phyloP scores from a whole-genome alignment of 2,113 vertebrate species.

The Istiophorus platypterus region DNA sequence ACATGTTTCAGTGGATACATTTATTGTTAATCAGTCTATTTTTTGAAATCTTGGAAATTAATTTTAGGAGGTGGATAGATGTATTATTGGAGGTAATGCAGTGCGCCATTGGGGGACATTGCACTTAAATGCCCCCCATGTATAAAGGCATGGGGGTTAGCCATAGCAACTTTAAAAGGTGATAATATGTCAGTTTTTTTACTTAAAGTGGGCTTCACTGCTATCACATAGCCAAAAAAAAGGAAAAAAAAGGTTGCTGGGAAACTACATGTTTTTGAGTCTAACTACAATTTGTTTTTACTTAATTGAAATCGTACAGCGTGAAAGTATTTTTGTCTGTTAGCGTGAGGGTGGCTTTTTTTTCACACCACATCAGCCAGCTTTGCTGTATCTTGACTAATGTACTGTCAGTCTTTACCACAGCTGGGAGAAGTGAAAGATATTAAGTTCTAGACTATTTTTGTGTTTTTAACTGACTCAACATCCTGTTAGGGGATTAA shows the following conservation, averaged over 20 bases:
- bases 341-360: not conserved
- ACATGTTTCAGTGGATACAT: no score
- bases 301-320: not conserved
- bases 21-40: no score
- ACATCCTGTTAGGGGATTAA: slow-evolving; percentile 26
- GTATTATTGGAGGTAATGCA: no score
- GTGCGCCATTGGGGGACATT: no score
- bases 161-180: not conserved
- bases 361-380: not conserved
- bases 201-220: not conserved
- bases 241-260: no score
- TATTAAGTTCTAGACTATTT: not conserved
- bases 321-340: not conserved
- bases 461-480: not conserved
- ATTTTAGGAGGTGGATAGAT: no score
- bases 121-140: not conserved
- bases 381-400: not conserved
- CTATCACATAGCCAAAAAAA: not conserved
- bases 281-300: not conserved
- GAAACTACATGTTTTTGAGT: not conserved
- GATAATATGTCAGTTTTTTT: not conserved
- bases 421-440: slow-evolving; percentile 26
- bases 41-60: not conserved
- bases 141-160: no score
- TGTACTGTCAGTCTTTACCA: not conserved